Evolutionary conservation across 2,888 invertebrate species (phyloP).

Genomic region (Drosophila merina): DNA sequence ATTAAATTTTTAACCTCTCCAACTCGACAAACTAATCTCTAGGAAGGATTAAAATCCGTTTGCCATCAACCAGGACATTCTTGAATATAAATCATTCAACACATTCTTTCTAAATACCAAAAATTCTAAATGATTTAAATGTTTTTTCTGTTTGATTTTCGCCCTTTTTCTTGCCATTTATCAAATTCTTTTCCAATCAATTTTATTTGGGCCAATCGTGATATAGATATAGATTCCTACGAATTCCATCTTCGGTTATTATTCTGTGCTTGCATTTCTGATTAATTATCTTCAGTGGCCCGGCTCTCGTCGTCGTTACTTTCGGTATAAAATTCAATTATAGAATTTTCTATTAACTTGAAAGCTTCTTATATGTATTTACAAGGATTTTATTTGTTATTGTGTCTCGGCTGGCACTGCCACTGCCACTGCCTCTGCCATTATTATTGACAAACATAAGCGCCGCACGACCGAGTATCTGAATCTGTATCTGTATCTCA

Average conservation of each 20-base stretch:
- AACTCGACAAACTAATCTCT: too few species aligned
- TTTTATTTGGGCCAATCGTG: constrained; percentile 7
- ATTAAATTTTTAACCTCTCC: too few species aligned
- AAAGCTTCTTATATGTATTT: constrained; percentile 79
- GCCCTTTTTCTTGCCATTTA: neutral
- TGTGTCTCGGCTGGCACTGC: constrained; percentile 37
- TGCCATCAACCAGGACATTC: neutral
- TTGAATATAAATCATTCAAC: neutral
- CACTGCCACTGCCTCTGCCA: constrained; percentile 33
- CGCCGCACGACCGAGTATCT: neutral
- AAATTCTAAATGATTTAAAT: neutral
- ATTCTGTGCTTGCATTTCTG: constrained; percentile 33
- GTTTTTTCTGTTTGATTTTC: too few species aligned
- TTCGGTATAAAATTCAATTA: constrained; percentile 64
- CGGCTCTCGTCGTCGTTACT: constrained; percentile 3
- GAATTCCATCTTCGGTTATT: constrained; percentile 32
- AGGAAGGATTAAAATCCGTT: too few species aligned
- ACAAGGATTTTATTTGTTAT: constrained; percentile 60
- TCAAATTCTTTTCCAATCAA: constrained; percentile 29
- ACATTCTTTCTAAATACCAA: neutral
- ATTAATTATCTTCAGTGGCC: constrained; percentile 28
- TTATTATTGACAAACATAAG: constrained; percentile 40
- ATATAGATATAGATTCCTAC: neutral
- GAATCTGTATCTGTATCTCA: too few species aligned
- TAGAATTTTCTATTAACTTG: constrained; percentile 72